Percentiles rank a stretch among this genome's conserved stretches.
Evolutionary conservation across 2,113 vertebrate species (phyloP).

Genomic region (Rhagologus leucostigma): DNA sequence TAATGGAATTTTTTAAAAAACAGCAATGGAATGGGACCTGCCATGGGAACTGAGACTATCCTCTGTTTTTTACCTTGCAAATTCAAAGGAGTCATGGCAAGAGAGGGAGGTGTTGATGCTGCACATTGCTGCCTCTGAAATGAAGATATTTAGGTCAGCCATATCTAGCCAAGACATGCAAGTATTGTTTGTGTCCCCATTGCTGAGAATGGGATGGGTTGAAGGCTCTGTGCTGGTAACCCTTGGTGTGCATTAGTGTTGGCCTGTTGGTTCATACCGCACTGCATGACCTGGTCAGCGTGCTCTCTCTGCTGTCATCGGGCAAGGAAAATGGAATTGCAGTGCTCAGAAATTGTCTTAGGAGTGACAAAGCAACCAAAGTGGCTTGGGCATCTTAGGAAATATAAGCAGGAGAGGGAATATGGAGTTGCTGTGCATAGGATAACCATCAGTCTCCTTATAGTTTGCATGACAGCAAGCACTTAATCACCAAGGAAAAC

Average conservation of each 20-base stretch:
- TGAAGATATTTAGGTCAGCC: not conserved
- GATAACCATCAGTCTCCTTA: not conserved
- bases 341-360: not conserved
- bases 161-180: not conserved
- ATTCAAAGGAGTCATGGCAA: not conserved
- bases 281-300: not conserved
- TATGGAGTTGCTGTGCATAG: not conserved
- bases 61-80: not conserved
- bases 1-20: not conserved
- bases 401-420: not conserved
- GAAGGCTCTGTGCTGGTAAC: not conserved
- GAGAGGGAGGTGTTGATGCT: not conserved
- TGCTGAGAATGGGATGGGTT: not conserved
- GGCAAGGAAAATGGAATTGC: not conserved
- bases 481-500: not conserved
- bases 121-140: not conserved
- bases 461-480: rapidly evolving
- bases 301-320: not conserved
- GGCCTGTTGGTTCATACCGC: not conserved
- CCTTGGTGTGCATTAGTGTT: not conserved
- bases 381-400: not conserved
- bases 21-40: not conserved
- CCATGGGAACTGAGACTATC: not conserved
- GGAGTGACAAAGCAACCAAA: not conserved
- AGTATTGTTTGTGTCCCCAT: not conserved